Base-by-base conservation (phyloP, 1,140 invertebrate genomes). In the Aleiodes sp. region DNA sequence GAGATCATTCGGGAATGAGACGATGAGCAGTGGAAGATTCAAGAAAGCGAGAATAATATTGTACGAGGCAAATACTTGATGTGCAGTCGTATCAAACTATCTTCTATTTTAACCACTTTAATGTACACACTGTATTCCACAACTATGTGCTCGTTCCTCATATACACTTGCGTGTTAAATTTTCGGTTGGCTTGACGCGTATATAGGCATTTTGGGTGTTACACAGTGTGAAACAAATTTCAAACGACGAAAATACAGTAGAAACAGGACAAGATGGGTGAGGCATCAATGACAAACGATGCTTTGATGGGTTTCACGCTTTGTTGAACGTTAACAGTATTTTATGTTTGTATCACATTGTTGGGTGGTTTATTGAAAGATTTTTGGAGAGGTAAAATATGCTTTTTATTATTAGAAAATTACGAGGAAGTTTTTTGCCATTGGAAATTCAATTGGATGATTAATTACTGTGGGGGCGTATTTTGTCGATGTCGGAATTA, bases 21-120 rank as follows among this genome's bases (percentile, higher is more conserved):
- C 46, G 46, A 52, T 35, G 21, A 52, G 16, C 46, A 46, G 33
- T 39, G 39, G n/a, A 41, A 63, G 4, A 63, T 21, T 63, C 61
- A 41, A 63, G 61, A 63, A 37, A 21, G 61, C 61, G 61, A 26
- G 61, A 63, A 33, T 37, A 35, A 33, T 33, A 24, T 21, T 37
- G 14, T 52, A 21, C 46, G 46, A 52, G 46, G 46, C 21, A 21
- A 52, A 16, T 52, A 21, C 21, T 35, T 35, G 21, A 21, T 52
- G 46, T 52, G 46, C 46, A 52, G 21, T 21, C 46, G 26, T 52
- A 52, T 52, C n/a, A 52, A 16, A 52, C 46, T 52, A 52, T 52
- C 46, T 6, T 19, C 21, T 52, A 52, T 52, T 52, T 52, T 52
- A 52, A 21, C 46, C 46, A 52, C 19, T 52, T n/a, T 16, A 16